A percentile compares a stretch with the other conserved stretches of the same genome.
Evolutionary conservation across 2,797 vertebrate genomes (phyloP).

Genomic region (Falco rusticolus): DNA sequence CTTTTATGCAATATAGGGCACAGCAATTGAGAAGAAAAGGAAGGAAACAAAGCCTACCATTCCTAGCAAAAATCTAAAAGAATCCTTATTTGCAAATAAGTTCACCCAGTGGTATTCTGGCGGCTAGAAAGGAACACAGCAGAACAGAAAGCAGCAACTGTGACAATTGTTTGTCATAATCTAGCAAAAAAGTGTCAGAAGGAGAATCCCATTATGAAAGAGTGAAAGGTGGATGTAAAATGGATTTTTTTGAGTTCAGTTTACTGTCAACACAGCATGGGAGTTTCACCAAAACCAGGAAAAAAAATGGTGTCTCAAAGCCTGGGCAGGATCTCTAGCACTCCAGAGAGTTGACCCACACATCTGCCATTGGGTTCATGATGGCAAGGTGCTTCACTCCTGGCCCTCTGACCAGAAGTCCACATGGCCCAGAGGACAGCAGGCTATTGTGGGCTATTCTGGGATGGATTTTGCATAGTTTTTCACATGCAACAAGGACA

Average conservation of each 20-base stretch:
- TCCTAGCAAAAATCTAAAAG: neutral
- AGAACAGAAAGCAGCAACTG: neutral
- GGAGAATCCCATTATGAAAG: neutral
- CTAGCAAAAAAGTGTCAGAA: neutral
- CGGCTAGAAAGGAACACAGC: neutral
- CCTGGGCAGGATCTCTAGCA: neutral
- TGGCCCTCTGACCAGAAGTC: neutral
- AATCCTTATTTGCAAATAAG: neutral
- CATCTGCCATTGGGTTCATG: neutral
- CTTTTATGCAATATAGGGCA: neutral
- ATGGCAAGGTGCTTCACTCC: neutral
- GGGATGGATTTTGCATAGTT: neutral
- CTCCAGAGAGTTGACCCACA: neutral
- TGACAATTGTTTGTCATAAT: neutral
- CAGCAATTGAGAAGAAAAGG: neutral
- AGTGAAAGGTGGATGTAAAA: neutral
- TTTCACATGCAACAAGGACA: neutral
- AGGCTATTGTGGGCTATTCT: neutral
- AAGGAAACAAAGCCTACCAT: neutral
- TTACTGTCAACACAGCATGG: neutral
- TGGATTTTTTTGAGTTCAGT: neutral
- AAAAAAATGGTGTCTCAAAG: neutral
- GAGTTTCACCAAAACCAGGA: neutral
- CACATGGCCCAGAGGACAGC: neutral
- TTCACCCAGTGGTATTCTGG: neutral